Percentiles rank a stretch among this genome's conserved stretches.
These are phyloP conservation scores for Sparidentex hasta DNA, from an alignment of 2,797 vertebrate species.

Conservation along the genomic window DNA sequence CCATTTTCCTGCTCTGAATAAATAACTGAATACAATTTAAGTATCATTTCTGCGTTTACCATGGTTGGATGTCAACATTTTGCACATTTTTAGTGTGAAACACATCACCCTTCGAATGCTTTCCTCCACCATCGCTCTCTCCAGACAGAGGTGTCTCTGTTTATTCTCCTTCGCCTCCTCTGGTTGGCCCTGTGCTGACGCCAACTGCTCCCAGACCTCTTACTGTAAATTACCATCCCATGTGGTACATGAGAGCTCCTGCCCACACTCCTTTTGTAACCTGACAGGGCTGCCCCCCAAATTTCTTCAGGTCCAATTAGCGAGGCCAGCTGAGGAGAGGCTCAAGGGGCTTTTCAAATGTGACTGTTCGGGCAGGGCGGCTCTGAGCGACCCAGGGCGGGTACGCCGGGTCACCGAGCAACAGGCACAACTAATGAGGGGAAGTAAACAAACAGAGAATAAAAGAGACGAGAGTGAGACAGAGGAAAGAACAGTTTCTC, in stretches of 20 bases:
- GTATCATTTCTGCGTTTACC: background rate
- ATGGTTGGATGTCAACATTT: background rate
- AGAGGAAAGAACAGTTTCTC: conserved; percentile 3
- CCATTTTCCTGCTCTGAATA: background rate
- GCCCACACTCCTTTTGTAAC: conserved; percentile 43
- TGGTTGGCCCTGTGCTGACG: conserved; percentile 33
- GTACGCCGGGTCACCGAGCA: conserved; percentile 32
- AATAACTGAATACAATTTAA: background rate
- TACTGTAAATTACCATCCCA: conserved; percentile 44
- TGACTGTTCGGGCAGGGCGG: conserved; percentile 29
- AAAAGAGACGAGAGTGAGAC: conserved; percentile 14
- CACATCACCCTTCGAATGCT: conserved; percentile 2
- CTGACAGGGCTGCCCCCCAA: conserved; percentile 39
- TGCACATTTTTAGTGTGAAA: background rate
- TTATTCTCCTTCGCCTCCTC: conserved; percentile 28
- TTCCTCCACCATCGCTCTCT: background rate
- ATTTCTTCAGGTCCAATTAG: conserved; percentile 71
- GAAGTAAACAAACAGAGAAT: conserved; percentile 33
- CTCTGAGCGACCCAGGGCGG: conserved; percentile 16
- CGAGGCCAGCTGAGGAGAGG: conserved; percentile 38
- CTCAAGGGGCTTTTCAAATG: conserved; percentile 58
- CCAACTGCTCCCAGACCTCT: conserved; percentile 48
- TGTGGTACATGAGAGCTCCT: conserved; percentile 43
- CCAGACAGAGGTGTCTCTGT: conserved; percentile 4
- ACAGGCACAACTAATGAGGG: conserved; percentile 55